A percentile compares a stretch with the other conserved stretches of the same genome.
These are phyloP conservation scores for Marmota flaviventris DNA, from an alignment of 2,113 vertebrate species.

Conservation along the genomic window DNA sequence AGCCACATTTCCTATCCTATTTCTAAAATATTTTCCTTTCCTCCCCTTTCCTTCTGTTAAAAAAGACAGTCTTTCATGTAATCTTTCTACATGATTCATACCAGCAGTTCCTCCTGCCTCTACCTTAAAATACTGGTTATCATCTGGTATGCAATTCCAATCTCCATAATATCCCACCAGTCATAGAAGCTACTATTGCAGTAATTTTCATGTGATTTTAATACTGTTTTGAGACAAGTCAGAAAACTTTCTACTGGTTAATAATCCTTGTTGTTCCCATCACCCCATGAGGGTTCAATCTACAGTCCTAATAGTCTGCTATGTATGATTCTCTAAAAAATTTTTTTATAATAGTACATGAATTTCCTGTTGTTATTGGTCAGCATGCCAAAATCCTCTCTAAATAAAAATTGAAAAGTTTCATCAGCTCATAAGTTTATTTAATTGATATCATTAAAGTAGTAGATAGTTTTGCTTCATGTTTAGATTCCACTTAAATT, in stretches of 20 bases:
- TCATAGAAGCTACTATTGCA: neutral
- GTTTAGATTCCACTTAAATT: constrained; percentile 63
- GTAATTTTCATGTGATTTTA: neutral
- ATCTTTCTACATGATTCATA: constrained; percentile 47
- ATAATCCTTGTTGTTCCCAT: neutral
- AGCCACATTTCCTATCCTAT: constrained; percentile 18
- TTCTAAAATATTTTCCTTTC: constrained; percentile 51
- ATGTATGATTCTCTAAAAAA: constrained; percentile 25
- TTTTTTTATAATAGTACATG: neutral
- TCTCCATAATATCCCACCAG: neutral
- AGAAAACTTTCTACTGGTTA: constrained; percentile 16
- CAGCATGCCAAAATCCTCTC: constrained; percentile 12
- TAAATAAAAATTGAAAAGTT: constrained; percentile 62
- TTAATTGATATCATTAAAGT: constrained; percentile 63
- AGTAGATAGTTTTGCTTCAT: constrained; percentile 34
- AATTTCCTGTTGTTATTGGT: constrained; percentile 6
- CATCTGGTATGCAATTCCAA: neutral
- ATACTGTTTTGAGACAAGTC: neutral
- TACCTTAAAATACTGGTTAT: constrained; percentile 50
- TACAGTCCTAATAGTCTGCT: constrained; percentile 26
- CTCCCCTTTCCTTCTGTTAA: constrained; percentile 3
- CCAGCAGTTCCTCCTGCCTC: neutral
- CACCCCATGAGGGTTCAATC: neutral
- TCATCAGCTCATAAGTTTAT: constrained; percentile 54
- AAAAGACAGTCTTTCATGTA: constrained; percentile 31